Evolutionary conservation across 53 echinoderm and acorn worm genomes (phyloP), one percentile per base, ranked within the genome.

Genomic region (Pentamera pediparva): DNA sequence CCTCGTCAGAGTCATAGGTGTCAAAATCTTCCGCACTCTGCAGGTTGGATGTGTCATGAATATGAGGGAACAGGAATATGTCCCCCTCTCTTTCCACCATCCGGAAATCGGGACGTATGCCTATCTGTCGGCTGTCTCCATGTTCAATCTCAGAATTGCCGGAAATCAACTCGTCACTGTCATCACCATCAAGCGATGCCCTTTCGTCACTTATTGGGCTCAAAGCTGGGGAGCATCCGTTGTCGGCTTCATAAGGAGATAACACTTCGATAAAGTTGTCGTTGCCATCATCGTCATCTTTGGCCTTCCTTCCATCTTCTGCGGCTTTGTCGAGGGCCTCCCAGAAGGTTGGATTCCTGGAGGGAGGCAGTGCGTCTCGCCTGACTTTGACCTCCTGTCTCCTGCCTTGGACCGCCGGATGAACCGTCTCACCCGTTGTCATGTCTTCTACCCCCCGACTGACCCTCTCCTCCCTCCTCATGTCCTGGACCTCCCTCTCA

Each of bases 1-100:
- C 67, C 37, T 86, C 86, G 24, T 55, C 55, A 38, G 70, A 70
- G 17, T 70, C 70, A 51, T 70, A 70, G 2, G 45, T 32, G 2
- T 70, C 70, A 31, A 26, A 10, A 45, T 89, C 90, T 35, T 33
- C 50, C 17, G 79, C 84, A 15, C 89, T 82, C 35, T 70, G 81
- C 4, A 84, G 81, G 22, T 70, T 62, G 4, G 84, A 37, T 84
- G 61, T 17, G 12, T 81, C 35, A 28, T 62, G 61, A 53, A 56
- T 78, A 43, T 82, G 81, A 70, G 65, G 58, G 31, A 86, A 63
- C 35, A 82, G 56, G 31, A 77, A 61, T 6, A 86, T 76, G 27
- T 76, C 61, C 10, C 82, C 87, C 28, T 21, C 47, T 55, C 81
- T 65, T 39, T 87, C 81, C 12, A 92, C 73, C 92, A 87, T 92